A percentile compares a stretch with the other conserved stretches of the same genome.
phyloP scores from a whole-genome alignment of 2,797 vertebrate species.

The Siniperca scherzeri region DNA sequence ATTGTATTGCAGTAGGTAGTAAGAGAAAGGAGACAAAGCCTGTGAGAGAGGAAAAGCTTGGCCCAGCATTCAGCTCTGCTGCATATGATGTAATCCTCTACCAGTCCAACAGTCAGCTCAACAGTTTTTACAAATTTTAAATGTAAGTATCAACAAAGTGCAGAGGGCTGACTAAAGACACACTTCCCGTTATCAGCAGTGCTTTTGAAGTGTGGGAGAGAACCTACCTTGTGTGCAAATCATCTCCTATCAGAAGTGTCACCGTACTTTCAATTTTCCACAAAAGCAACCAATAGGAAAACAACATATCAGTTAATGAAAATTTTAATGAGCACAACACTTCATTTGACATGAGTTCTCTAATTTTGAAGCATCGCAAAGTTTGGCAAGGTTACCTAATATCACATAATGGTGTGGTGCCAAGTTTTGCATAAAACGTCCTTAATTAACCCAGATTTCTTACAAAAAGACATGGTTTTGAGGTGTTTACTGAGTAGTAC shows the following conservation, averaged over 20 bases:
- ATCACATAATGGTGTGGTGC: background rate
- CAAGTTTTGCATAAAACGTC: background rate
- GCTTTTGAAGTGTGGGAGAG: background rate
- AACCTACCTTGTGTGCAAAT: background rate
- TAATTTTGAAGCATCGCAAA: background rate
- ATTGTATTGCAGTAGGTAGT: conserved; percentile 26
- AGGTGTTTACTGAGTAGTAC: background rate
- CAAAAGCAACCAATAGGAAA: background rate
- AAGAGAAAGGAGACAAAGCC: conserved; percentile 69
- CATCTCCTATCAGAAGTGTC: background rate
- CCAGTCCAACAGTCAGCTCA: conserved; percentile 50
- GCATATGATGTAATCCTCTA: conserved; percentile 76
- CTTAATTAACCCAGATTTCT: background rate
- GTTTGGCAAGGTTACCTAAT: conserved; percentile 10
- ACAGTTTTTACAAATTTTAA: conserved; percentile 41
- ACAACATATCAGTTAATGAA: background rate
- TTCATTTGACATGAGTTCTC: background rate
- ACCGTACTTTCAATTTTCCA: background rate
- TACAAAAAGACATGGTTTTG: background rate
- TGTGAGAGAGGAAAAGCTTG: conserved; percentile 58
- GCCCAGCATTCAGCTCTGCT: conserved; percentile 72
- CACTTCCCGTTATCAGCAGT: background rate
- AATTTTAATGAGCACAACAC: conserved; percentile 19
- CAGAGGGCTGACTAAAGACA: background rate
- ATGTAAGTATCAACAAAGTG: conserved; percentile 35